Evolutionary conservation across 2,888 invertebrate species (phyloP), one percentile per base, ranked within the genome.

Genomic region (Dryomyza anilis): DNA sequence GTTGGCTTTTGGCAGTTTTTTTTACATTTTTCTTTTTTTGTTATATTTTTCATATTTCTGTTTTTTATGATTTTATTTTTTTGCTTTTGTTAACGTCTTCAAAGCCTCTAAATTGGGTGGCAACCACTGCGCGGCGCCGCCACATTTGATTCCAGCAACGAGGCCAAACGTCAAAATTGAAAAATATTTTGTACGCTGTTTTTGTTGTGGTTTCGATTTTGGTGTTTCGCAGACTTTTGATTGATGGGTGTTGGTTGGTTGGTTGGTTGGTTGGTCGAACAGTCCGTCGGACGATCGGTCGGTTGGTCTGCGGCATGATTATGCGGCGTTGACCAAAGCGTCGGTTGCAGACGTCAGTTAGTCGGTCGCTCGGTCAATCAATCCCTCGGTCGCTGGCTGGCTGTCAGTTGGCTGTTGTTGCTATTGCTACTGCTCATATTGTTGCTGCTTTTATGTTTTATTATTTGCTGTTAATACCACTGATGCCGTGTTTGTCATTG

Each of bases 81-180:
- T 5, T 46, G 29, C 21, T 58, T 56, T 58, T 58, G 30, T 30
- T 29, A 14, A 21, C 36, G n/a, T 33, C 36, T 16, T 6, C 14
- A 14, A n/a, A 12, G 27, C 55, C 46, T 29, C 12, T 19, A 46
- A 21, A 29, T 27, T 58, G 45, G 36, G 43, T 58, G 57, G 29
- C 10, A 45, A 39, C 16, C 45, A 21, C 19, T 39, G 45, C 14
- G 27, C 45, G 43, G 25, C 21, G 27, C 45, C 7, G 25, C 29
- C 29, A 19, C 43, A 27, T 39, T n/a, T 39, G 39, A 39, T 21
- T 46, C 59, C n/a, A 30, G 46, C 53, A 53, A 39, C 52, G 52
- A 43, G 52, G 53, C 61, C 53, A 52, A 53, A 16, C 43, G 43
- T 61, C 61, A 61, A 61, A 61, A 61, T 29, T 61, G 27, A 53